Percentiles rank a stretch among this genome's conserved stretches.
phyloP scores from a whole-genome alignment of 2,113 vertebrate species.

The Piprites chloris region DNA sequence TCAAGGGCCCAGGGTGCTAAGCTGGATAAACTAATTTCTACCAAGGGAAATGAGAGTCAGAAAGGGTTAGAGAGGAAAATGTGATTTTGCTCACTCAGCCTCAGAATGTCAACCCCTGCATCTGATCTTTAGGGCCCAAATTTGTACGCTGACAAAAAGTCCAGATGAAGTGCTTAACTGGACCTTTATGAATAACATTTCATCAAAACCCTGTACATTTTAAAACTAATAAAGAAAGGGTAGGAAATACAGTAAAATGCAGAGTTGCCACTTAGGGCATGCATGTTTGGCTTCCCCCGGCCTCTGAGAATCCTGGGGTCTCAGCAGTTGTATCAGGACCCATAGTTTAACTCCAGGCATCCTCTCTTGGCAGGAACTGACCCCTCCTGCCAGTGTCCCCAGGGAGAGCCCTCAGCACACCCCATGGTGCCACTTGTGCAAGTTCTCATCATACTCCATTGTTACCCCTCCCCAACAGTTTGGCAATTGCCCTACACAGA shows the following conservation, averaged over 20 bases:
- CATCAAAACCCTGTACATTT: neutral
- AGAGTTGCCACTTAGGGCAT: rapidly evolving
- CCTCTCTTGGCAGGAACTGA: rapidly evolving
- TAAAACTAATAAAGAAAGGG: neutral
- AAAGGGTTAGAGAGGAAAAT: neutral
- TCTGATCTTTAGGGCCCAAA: neutral
- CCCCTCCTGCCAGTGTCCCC: neutral
- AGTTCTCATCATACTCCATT: neutral
- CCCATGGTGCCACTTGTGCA: neutral
- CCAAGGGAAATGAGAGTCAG: neutral
- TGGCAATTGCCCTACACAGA: neutral
- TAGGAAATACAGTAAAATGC: neutral
- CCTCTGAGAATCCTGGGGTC: rapidly evolving
- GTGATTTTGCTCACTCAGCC: neutral
- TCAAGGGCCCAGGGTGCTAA: neutral
- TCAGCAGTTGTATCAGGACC: neutral
- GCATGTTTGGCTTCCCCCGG: rapidly evolving
- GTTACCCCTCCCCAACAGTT: rapidly evolving
- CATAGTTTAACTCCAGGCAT: neutral
- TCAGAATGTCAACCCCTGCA: neutral
- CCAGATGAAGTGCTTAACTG: neutral
- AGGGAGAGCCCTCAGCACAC: neutral
- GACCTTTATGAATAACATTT: neutral
- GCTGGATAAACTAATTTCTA: neutral
- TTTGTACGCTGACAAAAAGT: neutral